Evolutionary conservation across 1,140 invertebrate genomes (phyloP).

Genomic region (Campoletis sonorensis): DNA sequence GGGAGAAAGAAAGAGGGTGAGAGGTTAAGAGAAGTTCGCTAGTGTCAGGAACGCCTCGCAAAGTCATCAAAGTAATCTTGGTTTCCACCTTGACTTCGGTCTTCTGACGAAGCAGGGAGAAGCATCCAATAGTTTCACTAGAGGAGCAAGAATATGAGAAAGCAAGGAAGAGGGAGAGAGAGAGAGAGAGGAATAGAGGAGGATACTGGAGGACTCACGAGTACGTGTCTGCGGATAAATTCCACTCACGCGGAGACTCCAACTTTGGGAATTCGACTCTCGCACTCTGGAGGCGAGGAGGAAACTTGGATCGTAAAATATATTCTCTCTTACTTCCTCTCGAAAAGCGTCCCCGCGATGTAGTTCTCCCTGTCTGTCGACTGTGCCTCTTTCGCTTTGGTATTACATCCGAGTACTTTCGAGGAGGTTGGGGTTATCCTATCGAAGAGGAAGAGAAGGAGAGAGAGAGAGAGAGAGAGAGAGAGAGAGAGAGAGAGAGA

Average conservation of each 20-base stretch:
- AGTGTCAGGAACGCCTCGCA: neutral
- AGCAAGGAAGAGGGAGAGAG: neutral
- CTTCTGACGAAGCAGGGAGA: neutral
- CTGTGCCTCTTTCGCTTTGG: neutral
- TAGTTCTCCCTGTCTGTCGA: conserved; percentile 12
- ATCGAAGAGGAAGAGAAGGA: neutral
- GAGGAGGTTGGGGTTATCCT: conserved; percentile 15
- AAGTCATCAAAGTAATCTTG: conserved; percentile 4
- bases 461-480: neutral
- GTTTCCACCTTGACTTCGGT: conserved; percentile 18
- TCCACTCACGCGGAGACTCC: conserved; percentile 39
- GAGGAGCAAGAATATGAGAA: neutral
- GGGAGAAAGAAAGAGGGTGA: neutral
- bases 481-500: neutral
- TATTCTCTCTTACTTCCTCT: neutral
- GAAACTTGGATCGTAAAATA: conserved; percentile 46
- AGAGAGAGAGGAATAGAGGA: neutral
- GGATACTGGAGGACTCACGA: neutral
- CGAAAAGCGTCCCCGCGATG: neutral
- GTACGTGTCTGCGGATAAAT: conserved; percentile 42
- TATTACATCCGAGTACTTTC: conserved; percentile 5
- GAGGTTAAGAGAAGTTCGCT: neutral
- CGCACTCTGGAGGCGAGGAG: conserved; percentile 29
- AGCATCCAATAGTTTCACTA: neutral
- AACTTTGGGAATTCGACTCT: conserved; percentile 47